Conservation (phyloP, 2,113 vertebrate genomes). For the Nymphicus hollandicus region DNA sequence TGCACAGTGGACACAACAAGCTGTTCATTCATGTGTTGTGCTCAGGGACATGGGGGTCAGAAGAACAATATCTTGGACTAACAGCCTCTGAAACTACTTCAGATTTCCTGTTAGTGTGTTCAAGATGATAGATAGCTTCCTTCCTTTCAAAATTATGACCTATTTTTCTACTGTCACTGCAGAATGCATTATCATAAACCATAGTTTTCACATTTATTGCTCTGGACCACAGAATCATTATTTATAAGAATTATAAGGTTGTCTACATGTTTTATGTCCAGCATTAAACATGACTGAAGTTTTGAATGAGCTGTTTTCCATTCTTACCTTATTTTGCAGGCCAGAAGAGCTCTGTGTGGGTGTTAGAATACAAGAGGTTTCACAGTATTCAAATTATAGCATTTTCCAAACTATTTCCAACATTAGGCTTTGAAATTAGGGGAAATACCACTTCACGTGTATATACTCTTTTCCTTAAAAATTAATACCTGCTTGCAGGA, state of each 20-base stretch:
- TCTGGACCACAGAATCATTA: slow-evolving; percentile 29
- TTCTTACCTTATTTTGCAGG: not conserved
- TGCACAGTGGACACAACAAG: not conserved
- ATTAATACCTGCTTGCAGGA: not conserved
- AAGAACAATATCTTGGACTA: not conserved
- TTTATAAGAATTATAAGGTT: slow-evolving; percentile 54
- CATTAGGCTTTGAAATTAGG: not conserved
- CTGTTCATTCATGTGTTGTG: not conserved
- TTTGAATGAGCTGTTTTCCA: slow-evolving; percentile 13
- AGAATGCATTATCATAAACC: slow-evolving; percentile 52
- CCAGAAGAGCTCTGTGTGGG: not conserved
- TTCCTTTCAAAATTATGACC: slow-evolving; percentile 44
- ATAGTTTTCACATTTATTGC: slow-evolving; percentile 42
- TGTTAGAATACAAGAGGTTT: not conserved
- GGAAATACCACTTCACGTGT: not conserved
- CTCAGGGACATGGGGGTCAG: not conserved
- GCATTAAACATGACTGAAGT: slow-evolving; percentile 20
- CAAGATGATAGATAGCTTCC: slow-evolving; percentile 30
- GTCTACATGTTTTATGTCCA: slow-evolving; percentile 46
- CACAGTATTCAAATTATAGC: not conserved
- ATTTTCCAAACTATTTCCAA: not conserved
- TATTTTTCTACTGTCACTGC: slow-evolving; percentile 55
- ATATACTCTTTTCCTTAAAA: not conserved
- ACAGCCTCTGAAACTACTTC: not conserved
- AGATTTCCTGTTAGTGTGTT: not conserved